These are phyloP conservation scores for Nycteola revayana DNA, from an alignment of 2,888 invertebrate species.

Conservation along the genomic window DNA sequence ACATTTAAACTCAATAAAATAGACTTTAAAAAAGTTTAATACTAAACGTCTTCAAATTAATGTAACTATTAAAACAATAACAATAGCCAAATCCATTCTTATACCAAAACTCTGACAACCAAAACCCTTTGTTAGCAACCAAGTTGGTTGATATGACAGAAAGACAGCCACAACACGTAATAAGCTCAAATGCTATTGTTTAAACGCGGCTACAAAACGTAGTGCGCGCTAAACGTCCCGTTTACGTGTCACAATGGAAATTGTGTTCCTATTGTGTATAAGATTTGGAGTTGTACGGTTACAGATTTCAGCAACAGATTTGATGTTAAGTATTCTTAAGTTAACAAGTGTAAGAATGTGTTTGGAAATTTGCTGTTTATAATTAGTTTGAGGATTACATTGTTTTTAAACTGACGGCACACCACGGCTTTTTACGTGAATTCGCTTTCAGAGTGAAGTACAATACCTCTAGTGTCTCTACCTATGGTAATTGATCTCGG, in stretches of 20 bases:
- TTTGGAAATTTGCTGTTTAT: too few species aligned
- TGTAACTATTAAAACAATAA: constrained; percentile 6
- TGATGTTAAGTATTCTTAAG: constrained; percentile 10
- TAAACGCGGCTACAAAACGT: constrained; percentile 37
- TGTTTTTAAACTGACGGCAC: too few species aligned
- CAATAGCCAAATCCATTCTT: constrained; percentile 10
- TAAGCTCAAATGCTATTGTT: constrained; percentile 55
- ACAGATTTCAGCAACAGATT: constrained; percentile 9
- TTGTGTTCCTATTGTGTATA: constrained; percentile 31
- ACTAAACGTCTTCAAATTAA: too few species aligned
- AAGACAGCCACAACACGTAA: constrained; percentile 38
- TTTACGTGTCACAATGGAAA: constrained; percentile 28
- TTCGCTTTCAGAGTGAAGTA: too few species aligned
- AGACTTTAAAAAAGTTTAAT: too few species aligned
- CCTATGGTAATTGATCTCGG: too few species aligned
- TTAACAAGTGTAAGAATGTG: too few species aligned
- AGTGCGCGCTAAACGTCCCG: constrained; percentile 21
- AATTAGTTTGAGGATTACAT: too few species aligned
- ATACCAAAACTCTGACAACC: constrained; percentile 23
- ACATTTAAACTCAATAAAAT: too few species aligned
- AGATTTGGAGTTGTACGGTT: constrained; percentile 16
- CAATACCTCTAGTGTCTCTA: too few species aligned
- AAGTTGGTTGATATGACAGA: constrained; percentile 30
- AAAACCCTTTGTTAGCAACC: constrained; percentile 24
- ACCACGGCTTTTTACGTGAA: too few species aligned